Base-by-base conservation (phyloP, 1,140 invertebrate genomes). In the Mya arenaria region DNA sequence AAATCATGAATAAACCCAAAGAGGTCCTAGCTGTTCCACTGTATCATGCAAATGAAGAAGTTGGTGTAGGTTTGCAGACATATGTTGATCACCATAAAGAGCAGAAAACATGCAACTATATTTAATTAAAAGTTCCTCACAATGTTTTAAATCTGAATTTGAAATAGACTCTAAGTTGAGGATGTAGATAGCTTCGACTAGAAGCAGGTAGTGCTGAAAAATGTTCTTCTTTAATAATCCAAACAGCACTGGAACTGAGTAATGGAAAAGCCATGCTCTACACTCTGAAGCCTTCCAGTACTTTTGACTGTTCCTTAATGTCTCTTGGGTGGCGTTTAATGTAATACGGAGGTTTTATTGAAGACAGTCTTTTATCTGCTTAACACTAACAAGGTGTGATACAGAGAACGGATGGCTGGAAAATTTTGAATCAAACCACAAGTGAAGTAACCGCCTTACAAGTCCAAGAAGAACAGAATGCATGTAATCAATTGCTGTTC, bases 51-150 rank as follows among this genome's bases (percentile, higher is more conserved):
- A 6, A 78, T 78, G 62, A 1, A 78, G 36, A 48, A 78, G 3
- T 32, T 78, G 74, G 41, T 79, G 75, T 17, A 79, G n/a, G 37
- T 79, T 79, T 25, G 75, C 63, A 37, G 75, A 79, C 75, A 79
- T 75, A 28, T 79, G 75, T 37, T 79, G 63, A 32, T 68, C 63
- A 28, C 75, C 75, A 79, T 68, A 69, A 8, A 79, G 48, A 5
- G n/a, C 39, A 0, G 72, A 62, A 75, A 63, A 75, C 23, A 66
- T 36, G 0, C 62, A 17, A 58, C 44, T 28, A 39, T 56, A 79
- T 48, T 79, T 79, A 3, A 79, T 79, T 28, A 66, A 52, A 13
- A 79, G 15, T 37, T 79, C 63, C 15, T 79, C 75, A 37, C 25
- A 41, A 58, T 68, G 75, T 34, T 58, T 32, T 3, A 79, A 34